Percentiles rank a stretch among this genome's conserved stretches.
Evolutionary conservation across 2,113 vertebrate species (phyloP).

Genomic region (Oryctolagus cuniculus): DNA sequence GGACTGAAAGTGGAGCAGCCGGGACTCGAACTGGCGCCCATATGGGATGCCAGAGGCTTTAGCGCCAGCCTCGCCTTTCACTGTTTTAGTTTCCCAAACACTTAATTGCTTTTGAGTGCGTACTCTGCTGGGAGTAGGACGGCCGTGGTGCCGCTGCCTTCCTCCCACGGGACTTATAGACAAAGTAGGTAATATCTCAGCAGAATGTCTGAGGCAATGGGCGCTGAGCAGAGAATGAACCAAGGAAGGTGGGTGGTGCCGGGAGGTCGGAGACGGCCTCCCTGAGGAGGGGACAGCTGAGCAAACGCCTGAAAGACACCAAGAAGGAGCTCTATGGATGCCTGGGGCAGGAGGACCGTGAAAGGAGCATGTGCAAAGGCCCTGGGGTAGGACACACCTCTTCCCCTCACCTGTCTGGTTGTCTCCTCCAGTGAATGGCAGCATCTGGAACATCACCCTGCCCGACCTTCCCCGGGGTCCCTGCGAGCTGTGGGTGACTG

Average conservation of each 20-base stretch:
- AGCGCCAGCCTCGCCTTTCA: too few species aligned
- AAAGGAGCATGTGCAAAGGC: not conserved
- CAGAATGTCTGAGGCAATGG: rapidly evolving
- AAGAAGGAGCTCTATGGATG: not conserved
- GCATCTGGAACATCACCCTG: slow-evolving; percentile 6
- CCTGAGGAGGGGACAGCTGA: not conserved
- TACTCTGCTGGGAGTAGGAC: not conserved
- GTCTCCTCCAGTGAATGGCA: slow-evolving; percentile 78
- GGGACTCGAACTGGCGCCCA: too few species aligned
- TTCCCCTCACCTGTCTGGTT: not conserved
- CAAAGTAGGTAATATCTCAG: not conserved
- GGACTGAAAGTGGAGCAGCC: too few species aligned
- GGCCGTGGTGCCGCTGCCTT: not conserved
- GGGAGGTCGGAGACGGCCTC: not conserved
- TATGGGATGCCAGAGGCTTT: too few species aligned
- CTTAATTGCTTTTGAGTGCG: not conserved
- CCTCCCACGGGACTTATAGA: not conserved
- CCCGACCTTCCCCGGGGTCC: slow-evolving; percentile 62
- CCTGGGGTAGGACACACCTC: not conserved
- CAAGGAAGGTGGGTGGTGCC: not conserved
- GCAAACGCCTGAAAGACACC: not conserved
- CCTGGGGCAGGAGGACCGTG: not conserved
- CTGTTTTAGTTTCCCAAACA: too few species aligned
- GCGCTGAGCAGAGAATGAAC: too few species aligned
- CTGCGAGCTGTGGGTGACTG: slow-evolving; percentile 78